These are phyloP conservation scores for Chironomus riparius DNA, from an alignment of 2,888 invertebrate species.

Conservation along the genomic window DNA sequence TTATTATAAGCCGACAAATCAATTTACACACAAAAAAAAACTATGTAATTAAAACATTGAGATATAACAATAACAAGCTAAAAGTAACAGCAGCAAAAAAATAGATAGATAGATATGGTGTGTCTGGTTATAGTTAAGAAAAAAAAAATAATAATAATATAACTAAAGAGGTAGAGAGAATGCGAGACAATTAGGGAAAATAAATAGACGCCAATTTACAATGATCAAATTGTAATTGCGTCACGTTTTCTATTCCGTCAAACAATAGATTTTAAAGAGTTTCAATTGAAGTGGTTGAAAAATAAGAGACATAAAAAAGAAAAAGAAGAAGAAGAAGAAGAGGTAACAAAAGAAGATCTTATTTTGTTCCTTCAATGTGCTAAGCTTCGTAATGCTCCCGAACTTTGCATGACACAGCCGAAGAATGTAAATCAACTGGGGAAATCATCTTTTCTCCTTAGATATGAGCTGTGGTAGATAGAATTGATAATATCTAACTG, in stretches of 20 bases:
- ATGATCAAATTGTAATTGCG: slow-evolving; percentile 1
- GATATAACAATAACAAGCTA: background rate
- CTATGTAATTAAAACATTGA: background rate
- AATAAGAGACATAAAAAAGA: background rate
- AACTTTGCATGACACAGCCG: too few relatives aligned
- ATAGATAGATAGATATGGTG: background rate
- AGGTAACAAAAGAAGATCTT: background rate
- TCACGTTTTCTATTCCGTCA: background rate
- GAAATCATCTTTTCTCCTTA: too few relatives aligned
- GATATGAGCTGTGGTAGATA: too few relatives aligned
- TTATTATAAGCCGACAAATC: background rate
- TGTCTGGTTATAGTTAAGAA: background rate
- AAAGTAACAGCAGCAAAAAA: background rate
- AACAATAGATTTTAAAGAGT: background rate
- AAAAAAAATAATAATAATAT: background rate
- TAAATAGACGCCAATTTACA: slow-evolving; percentile 2
- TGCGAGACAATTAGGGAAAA: background rate
- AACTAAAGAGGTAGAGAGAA: background rate
- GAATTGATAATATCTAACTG: too few relatives aligned
- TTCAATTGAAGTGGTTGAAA: background rate
- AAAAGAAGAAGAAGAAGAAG: background rate
- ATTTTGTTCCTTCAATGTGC: too few relatives aligned
- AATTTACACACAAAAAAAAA: background rate
- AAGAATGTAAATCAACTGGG: too few relatives aligned
- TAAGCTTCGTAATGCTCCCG: too few relatives aligned